These are phyloP conservation scores for Drosophila vallismaia DNA, from an alignment of 2,888 invertebrate genomes.

Conservation along the genomic window DNA sequence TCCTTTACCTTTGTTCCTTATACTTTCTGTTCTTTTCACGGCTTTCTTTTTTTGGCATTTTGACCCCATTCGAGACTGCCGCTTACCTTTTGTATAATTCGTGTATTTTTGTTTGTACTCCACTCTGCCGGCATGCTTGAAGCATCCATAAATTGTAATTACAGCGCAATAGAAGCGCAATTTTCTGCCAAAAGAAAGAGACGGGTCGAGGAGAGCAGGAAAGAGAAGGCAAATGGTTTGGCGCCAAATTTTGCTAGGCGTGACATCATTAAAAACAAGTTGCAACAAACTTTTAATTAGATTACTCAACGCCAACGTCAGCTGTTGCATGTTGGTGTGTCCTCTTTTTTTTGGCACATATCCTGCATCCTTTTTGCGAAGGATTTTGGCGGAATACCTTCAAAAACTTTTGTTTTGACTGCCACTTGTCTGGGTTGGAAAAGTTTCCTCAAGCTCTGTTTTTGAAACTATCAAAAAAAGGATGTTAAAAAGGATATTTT, in stretches of 20 bases:
- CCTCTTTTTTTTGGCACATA: too few species aligned
- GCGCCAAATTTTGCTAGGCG: conserved; percentile 51
- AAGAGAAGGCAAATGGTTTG: conserved; percentile 26
- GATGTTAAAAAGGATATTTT: conserved; percentile 1
- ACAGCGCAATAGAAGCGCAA: conserved; percentile 47
- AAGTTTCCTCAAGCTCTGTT: conserved; percentile 22
- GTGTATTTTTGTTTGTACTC: conserved; percentile 55
- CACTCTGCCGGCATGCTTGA: conserved; percentile 51
- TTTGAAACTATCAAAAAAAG: conserved; percentile 30
- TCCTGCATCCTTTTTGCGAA: not conserved
- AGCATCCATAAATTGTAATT: conserved; percentile 75
- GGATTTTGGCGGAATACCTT: conserved; percentile 15
- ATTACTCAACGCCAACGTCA: conserved; percentile 59
- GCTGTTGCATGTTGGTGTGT: conserved; percentile 63
- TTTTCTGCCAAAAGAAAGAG: not conserved
- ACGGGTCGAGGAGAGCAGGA: not conserved
- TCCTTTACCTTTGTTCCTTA: not conserved
- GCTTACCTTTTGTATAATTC: conserved; percentile 49
- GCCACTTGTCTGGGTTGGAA: conserved; percentile 26
- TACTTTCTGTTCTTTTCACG: conserved; percentile 1
- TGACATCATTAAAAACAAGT: conserved; percentile 61
- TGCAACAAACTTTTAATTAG: conserved; percentile 71
- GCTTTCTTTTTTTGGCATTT: conserved; percentile 29
- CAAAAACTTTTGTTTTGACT: conserved; percentile 31
- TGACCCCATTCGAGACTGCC: conserved; percentile 42